Evolutionary conservation across 2,888 invertebrate species (phyloP).

Genomic region (Loripinus fragilis): DNA sequence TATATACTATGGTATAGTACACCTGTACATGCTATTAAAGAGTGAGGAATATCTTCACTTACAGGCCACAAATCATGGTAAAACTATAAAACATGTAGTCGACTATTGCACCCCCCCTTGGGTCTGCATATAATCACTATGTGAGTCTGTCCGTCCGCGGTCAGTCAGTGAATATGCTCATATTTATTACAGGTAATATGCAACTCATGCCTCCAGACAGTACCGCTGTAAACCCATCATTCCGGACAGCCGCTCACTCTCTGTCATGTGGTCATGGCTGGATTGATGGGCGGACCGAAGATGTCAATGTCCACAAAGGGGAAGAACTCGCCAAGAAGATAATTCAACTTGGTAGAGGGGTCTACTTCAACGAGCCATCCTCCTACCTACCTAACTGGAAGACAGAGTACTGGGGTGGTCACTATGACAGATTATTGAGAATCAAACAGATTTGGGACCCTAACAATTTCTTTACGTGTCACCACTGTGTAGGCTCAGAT

Average conservation of each 20-base stretch:
- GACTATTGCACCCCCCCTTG: too few relatives aligned
- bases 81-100: too few relatives aligned
- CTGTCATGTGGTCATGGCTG: constrained; percentile 45
- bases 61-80: too few relatives aligned
- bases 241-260: constrained; percentile 41
- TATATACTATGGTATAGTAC: too few relatives aligned
- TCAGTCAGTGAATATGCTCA: too few relatives aligned
- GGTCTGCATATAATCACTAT: too few relatives aligned
- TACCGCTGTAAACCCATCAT: constrained; percentile 43
- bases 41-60: too few relatives aligned
- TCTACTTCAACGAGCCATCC: constrained; percentile 68
- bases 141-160: too few relatives aligned
- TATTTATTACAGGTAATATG: constrained; percentile 49
- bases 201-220: constrained; percentile 19
- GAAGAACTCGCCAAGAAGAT: constrained; percentile 33
- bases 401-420: constrained; percentile 64
- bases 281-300: constrained; percentile 19
- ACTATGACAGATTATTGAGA: constrained; percentile 59
- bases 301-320: constrained; percentile 20
- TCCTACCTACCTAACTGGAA: constrained; percentile 66
- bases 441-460: constrained; percentile 67
- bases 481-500: constrained; percentile 71
- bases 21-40: too few relatives aligned
- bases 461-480: constrained; percentile 63
- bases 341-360: constrained; percentile 53